Evolutionary conservation across 1,140 invertebrate species (phyloP), one percentile per base, ranked within the genome.

Genomic region (Achroia grisella): DNA sequence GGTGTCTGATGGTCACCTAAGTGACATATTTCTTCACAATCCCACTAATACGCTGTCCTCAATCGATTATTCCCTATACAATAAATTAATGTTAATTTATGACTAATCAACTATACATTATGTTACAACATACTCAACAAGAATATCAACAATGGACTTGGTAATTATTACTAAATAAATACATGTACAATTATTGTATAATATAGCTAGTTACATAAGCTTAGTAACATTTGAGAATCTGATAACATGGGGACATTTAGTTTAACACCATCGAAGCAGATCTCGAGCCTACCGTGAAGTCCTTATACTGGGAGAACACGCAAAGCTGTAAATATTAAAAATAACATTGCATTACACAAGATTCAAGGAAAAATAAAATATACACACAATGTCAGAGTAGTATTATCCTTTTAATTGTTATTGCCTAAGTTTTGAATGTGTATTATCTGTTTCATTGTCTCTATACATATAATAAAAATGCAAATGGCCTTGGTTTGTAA

Each of bases 281-380:
- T 75, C 81, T 81, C 58, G 81, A 85, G 56, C 71, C 76, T 56
- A 95, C 91, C 56, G 92, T 93, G 80, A 95, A 95, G 88, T 96
- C 93, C 89, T 95, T 95, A 83, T 96, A 95, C 79, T 96, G 93
- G 42, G 94, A 95, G 84, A 95, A 95, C 53, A 96, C 93, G 64
- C 93, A 93, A 62, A 96, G 94, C 95, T 97, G 88, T 57, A 23
- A 23, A 23, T 23, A 23, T 23, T 3, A 23, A 23, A 2, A 23
- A 23, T 23, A n/a, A 23, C 17, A 23, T 23, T 23, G 17, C 17
- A 23, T 23, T 23, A 23, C 2, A 3, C 6, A 23, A 23, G 17
- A 23, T 6, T 23, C 17, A 6, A 3, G 17, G 17, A 23, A 23
- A 23, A 23, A 23, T 23, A 23, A 23, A 23, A 23, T 23, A 6